A percentile compares a stretch with the other conserved stretches of the same genome.
Conservation (phyloP, 2,113 vertebrate species). For the Epinephelus fuscoguttatus region DNA sequence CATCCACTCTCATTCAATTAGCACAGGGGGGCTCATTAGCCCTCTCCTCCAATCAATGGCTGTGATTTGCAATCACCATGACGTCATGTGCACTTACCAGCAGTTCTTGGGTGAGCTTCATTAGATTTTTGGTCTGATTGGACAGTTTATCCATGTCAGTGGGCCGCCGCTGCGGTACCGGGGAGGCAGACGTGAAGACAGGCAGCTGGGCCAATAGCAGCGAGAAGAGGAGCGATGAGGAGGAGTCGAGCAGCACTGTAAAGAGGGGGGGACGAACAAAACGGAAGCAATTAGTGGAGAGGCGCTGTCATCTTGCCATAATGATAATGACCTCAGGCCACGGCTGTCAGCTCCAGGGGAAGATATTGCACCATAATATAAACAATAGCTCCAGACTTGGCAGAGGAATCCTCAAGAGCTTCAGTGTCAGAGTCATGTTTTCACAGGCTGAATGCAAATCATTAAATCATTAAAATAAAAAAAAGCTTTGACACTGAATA, state of each 20-base stretch:
- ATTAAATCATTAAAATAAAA: slow-evolving; percentile 70
- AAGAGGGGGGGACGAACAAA: slow-evolving; percentile 53
- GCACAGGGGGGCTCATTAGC: slow-evolving; percentile 28
- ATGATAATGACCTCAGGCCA: slow-evolving; percentile 76
- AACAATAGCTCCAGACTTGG: slow-evolving; percentile 81
- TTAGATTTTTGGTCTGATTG: slow-evolving; percentile 86
- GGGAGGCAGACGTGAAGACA: slow-evolving; percentile 80
- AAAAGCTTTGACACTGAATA: slow-evolving; percentile 68
- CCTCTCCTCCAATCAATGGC: slow-evolving; percentile 22
- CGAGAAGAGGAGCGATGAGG: slow-evolving; percentile 84
- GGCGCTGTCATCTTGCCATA: slow-evolving; percentile 74
- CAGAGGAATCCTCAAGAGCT: slow-evolving; percentile 48
- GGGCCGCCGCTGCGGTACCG: slow-evolving; percentile 73
- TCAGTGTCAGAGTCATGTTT: slow-evolving; percentile 77
- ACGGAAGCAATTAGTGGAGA: slow-evolving; percentile 79
- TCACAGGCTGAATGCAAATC: slow-evolving; percentile 76
- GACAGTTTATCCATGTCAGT: slow-evolving; percentile 85
- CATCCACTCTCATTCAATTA: slow-evolving; percentile 48
- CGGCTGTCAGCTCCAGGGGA: slow-evolving; percentile 71
- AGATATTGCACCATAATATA: slow-evolving; percentile 79
- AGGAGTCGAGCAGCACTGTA: slow-evolving; percentile 86
- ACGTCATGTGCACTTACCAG: slow-evolving; percentile 79
- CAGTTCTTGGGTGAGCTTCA: slow-evolving; percentile 85
- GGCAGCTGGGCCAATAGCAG: slow-evolving; percentile 86
- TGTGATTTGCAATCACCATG: slow-evolving; percentile 17